A percentile compares a stretch with the other conserved stretches of the same genome.
phyloP scores from a whole-genome alignment of 2,113 vertebrate genomes.

The Cryptomyrus ogoouensis region DNA sequence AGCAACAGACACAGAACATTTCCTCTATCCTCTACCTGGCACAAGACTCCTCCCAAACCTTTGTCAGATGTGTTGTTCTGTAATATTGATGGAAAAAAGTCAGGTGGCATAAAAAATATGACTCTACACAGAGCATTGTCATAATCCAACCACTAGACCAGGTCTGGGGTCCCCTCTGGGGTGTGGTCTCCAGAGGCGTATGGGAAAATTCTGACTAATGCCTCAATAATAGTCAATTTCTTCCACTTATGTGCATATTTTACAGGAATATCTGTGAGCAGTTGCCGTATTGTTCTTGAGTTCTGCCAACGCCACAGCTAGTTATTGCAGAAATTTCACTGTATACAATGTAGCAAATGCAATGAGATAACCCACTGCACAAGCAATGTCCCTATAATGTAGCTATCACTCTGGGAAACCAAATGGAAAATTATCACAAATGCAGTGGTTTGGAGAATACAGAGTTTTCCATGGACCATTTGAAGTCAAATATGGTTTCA shows the following conservation, averaged over 20 bases:
- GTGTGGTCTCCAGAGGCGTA: background rate
- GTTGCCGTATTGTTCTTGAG: background rate
- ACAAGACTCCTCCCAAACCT: background rate
- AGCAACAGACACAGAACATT: background rate
- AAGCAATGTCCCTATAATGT: background rate
- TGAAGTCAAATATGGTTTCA: background rate
- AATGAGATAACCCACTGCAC: background rate
- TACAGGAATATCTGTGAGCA: background rate
- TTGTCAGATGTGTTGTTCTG: background rate
- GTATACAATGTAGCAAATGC: background rate
- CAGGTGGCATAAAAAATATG: background rate
- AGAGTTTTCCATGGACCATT: background rate
- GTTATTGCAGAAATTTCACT: background rate
- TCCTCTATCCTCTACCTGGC: background rate
- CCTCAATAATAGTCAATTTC: background rate
- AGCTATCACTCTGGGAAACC: background rate
- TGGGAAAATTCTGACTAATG: background rate
- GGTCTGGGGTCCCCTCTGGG: background rate
- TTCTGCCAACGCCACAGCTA: background rate
- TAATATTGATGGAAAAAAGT: background rate
- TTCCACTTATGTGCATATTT: background rate
- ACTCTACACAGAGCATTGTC: background rate
- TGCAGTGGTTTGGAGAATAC: background rate
- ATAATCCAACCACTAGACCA: background rate
- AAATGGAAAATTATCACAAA: background rate